Evolutionary conservation across 2,113 vertebrate genomes (phyloP), one percentile per base, ranked within the genome.

Genomic region (Notarius lentiginosus): DNA sequence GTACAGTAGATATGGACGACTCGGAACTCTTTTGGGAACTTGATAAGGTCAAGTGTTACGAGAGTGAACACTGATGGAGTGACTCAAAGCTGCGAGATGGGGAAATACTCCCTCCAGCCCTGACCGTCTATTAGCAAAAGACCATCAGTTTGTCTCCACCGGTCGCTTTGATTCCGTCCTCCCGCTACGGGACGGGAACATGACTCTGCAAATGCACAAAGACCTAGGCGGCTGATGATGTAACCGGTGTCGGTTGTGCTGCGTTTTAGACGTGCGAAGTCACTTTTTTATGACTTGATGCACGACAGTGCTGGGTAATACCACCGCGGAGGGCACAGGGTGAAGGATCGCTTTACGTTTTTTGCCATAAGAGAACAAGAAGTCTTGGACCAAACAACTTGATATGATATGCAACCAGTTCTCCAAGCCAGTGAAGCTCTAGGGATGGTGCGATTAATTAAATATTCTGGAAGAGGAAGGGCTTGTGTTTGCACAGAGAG

Each of bases 401-500:
- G 84, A 76, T 60, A 17, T 80, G 84, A 76, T 60, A 17, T 79
- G 61, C 70, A 75, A 66, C 24, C 90, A 75, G 82, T 66, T 91
- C 90, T 85, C 68, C 83, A 91, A 91, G 86, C 61, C 87, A 90
- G 91, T 86, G 87, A 77, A 89, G 86, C 87, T 91, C 58, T 51
- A 73, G 83, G 84, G 86, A 88, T 86, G 83, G 82, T 90, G 83
- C 1, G 86, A 89, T 92, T 41, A 90, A 93, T 92, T 91, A 91
- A 92, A 92, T 90, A 92, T 93, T 92, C 92, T 91, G 77, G 84
- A 68, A 70, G 92, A 89, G 86, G 89, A 89, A 34, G 84, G 84
- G 58, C 65, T 65, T 87, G 77, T 92, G 90, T 94, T 95, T 94
- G 91, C 91, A 91, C 89, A 91, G 86, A 84, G 80, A 90, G 84